Conservation (phyloP, 2,888 invertebrate species). For the Tanypteryx hageni region DNA sequence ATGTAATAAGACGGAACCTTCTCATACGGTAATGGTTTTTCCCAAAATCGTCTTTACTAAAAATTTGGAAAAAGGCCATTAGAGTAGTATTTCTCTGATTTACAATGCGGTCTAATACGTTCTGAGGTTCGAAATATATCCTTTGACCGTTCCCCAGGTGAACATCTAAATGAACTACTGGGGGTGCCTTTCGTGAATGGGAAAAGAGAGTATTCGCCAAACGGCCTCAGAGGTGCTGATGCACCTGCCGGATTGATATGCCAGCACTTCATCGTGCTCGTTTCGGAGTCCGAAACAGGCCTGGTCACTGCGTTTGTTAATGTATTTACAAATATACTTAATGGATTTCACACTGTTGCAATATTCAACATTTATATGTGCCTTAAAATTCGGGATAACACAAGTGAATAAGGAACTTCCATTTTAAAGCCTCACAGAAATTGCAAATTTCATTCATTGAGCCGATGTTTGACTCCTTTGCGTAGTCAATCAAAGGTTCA, state of each 20-base stretch:
- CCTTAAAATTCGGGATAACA: slow-evolving; percentile 56
- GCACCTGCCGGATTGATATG: slow-evolving; percentile 68
- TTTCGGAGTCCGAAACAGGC: neutral
- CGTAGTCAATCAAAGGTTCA: too few relatives aligned
- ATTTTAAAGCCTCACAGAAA: too few relatives aligned
- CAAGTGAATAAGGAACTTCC: slow-evolving; percentile 69
- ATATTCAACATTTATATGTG: slow-evolving; percentile 74
- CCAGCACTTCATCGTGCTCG: slow-evolving; percentile 66
- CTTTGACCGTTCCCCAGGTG: slow-evolving; percentile 69
- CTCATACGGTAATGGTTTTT: slow-evolving; percentile 71
- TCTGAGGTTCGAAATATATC: slow-evolving; percentile 69
- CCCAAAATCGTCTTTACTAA: slow-evolving; percentile 60
- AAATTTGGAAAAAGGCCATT: slow-evolving; percentile 66
- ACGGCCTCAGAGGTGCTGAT: neutral
- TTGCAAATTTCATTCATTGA: too few relatives aligned
- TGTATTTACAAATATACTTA: slow-evolving; percentile 74
- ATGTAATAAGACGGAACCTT: slow-evolving; percentile 72
- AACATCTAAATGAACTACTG: neutral
- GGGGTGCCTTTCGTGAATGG: slow-evolving; percentile 8
- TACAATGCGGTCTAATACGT: slow-evolving; percentile 33
- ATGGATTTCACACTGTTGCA: slow-evolving; percentile 74
- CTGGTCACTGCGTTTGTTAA: slow-evolving; percentile 73
- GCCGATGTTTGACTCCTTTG: too few relatives aligned
- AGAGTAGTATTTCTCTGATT: too few relatives aligned
- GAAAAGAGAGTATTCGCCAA: neutral